A percentile compares a stretch with the other conserved stretches of the same genome.
Conservation (phyloP, 2,888 invertebrate species). For the Ctenicera cuprea region DNA sequence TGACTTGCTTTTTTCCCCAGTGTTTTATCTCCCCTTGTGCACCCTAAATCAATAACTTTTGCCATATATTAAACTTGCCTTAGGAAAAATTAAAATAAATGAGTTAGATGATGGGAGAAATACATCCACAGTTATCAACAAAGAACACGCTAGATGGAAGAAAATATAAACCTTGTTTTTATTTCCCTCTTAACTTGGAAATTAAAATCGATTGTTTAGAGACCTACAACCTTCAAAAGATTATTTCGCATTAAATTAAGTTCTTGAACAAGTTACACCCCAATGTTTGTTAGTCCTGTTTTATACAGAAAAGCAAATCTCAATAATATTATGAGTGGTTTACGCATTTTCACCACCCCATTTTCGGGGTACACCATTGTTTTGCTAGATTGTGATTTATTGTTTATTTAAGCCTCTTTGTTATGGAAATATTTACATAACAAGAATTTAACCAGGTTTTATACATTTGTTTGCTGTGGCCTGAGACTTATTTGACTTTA, state of each 20-base stretch:
- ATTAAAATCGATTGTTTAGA: constrained; percentile 11
- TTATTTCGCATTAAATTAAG: constrained; percentile 19
- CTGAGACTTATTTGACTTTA: constrained; percentile 36
- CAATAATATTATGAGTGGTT: constrained; percentile 34
- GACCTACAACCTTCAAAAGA: constrained; percentile 6
- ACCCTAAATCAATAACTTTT: constrained; percentile 16
- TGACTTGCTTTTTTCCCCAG: background rate
- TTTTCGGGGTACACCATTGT: constrained; percentile 38
- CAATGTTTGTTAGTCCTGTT: background rate
- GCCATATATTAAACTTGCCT: background rate
- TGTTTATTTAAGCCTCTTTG: constrained; percentile 42
- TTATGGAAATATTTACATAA: constrained; percentile 40
- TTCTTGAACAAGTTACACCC: constrained; percentile 13
- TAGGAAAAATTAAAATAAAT: no score
- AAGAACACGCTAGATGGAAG: no score
- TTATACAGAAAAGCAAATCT: constrained; percentile 34
- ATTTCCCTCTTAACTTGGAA: background rate
- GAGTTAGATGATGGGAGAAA: no score
- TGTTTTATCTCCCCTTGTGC: constrained; percentile 7
- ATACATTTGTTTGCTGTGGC: constrained; percentile 31
- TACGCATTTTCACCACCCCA: constrained; percentile 28
- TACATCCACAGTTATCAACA: no score
- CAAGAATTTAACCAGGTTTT: constrained; percentile 32
- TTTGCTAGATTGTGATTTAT: constrained; percentile 39
- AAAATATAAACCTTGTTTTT: background rate